Evolutionary conservation across 2,888 invertebrate species (phyloP), one percentile per base, ranked within the genome.

Genomic region (Heliconius sara): DNA sequence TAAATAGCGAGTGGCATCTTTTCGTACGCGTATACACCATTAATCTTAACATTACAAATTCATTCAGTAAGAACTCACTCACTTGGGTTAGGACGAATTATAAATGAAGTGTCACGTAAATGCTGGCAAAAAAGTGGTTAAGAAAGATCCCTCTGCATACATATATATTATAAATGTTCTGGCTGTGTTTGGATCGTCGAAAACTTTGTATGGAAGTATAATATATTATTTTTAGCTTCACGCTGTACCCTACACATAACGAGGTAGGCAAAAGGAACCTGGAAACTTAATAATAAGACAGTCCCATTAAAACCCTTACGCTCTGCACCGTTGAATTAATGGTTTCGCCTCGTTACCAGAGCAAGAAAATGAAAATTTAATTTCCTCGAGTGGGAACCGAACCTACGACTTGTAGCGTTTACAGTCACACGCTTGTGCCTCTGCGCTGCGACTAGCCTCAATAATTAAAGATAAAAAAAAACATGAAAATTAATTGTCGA

Each of bases 31-130:
- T 79, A 60, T 67, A 75, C 66, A 79, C 79, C 80, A 80, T 95
- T 93, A 94, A 95, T 94, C 94, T 93, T 93, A 89, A 92, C 93
- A 94, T 94, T 92, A 95, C 92, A 93, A 93, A 93, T 95, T 95
- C 94, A 93, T 92, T 93, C 91, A 89, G 93, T 92, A 94, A 92
- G 92, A 93, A 93, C 93, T 94, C 93, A 93, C 93, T 94, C 93
- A 91, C 91, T 93, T 87, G 93, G 92, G 93, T 93, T 95, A 94
- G 92, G 92, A 91, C 88, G 92, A 93, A 94, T 94, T 94, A 94
- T 94, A 94, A 94, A 95, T 95, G 94, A 93, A 91, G 92, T 95
- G 94, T 93, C 93, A 93, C 92, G 85, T 85, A 89, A 91, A 90
- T 86, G 88, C 87, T 86, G 85, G 88, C 91, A 95, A 75, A 95